These are phyloP conservation scores for Uria lomvia DNA, from an alignment of 2,113 vertebrate species.

Conservation along the genomic window DNA sequence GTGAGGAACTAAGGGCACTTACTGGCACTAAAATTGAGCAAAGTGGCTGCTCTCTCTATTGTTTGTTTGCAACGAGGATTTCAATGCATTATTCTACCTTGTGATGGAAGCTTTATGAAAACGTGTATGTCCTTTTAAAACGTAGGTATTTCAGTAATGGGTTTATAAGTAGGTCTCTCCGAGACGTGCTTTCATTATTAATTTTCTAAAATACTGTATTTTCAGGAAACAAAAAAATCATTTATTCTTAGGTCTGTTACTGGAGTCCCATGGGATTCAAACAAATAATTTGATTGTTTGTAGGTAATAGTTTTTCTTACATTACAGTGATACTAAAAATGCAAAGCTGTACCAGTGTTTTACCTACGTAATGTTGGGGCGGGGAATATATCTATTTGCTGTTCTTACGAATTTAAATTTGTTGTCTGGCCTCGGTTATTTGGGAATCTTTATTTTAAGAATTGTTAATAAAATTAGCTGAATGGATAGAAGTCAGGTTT, in stretches of 20 bases:
- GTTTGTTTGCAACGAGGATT: background rate
- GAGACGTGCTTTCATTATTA: background rate
- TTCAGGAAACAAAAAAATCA: background rate
- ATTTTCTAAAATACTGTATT: background rate
- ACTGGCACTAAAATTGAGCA: background rate
- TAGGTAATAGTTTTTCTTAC: background rate
- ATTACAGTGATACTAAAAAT: background rate
- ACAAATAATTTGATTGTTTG: background rate
- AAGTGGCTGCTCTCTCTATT: background rate
- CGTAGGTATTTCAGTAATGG: rapidly evolving
- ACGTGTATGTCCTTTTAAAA: background rate
- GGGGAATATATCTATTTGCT: no score
- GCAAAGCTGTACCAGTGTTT: background rate
- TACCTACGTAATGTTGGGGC: rapidly evolving
- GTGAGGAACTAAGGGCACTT: background rate
- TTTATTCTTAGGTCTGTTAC: background rate
- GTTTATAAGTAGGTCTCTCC: background rate
- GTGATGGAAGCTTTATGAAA: background rate
- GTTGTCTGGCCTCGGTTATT: background rate
- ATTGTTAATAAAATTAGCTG: background rate
- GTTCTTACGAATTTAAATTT: background rate
- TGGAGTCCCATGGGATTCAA: background rate
- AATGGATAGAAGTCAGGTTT: background rate
- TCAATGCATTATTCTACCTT: background rate
- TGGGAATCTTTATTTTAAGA: background rate